Percentiles rank a stretch among this genome's conserved stretches.
Evolutionary conservation across 2,797 vertebrate species (phyloP).

Genomic region (Karalla daura): DNA sequence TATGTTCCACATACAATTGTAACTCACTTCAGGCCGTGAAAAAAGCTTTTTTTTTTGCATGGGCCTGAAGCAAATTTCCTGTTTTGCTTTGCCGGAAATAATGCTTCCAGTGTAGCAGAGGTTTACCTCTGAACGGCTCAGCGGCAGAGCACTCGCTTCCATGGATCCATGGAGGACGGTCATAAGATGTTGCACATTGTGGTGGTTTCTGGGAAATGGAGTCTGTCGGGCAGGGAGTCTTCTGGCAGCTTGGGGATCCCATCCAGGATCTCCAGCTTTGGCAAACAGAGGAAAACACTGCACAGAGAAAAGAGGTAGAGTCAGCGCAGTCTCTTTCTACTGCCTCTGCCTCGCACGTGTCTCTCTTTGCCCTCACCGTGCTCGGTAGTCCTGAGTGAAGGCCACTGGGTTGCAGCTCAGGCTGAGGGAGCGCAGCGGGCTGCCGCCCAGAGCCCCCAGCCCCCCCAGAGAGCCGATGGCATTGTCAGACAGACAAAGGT

Average conservation of each 20-base stretch:
- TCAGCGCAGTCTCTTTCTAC: neutral
- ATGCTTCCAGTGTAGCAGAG: too few relatives aligned
- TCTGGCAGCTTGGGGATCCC: conserved; percentile 92
- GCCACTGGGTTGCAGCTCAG: conserved; percentile 92
- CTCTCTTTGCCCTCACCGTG: conserved; percentile 77
- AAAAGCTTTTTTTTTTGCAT: conserved; percentile 10
- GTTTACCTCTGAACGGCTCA: conserved; percentile 7
- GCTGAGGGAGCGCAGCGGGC: conserved; percentile 87
- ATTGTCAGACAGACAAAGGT: conserved; percentile 93
- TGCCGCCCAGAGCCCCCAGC: conserved; percentile 83
- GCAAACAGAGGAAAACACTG: conserved; percentile 95
- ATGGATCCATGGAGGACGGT: conserved; percentile 25
- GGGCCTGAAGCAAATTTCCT: conserved; percentile 16
- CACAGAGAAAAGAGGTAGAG: neutral
- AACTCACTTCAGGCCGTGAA: too few relatives aligned
- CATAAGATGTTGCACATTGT: conserved; percentile 89
- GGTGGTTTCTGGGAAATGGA: conserved; percentile 74
- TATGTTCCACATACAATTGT: too few relatives aligned
- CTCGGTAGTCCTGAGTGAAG: conserved; percentile 91
- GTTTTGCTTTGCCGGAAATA: too few relatives aligned
- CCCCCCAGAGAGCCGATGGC: conserved; percentile 87
- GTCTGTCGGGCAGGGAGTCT: conserved; percentile 80
- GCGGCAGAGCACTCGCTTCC: neutral
- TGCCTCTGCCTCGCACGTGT: neutral
- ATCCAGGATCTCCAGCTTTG: conserved; percentile 94